phyloP scores from a whole-genome alignment of 2,888 invertebrate genomes.

The Cerceris rybyensis region DNA sequence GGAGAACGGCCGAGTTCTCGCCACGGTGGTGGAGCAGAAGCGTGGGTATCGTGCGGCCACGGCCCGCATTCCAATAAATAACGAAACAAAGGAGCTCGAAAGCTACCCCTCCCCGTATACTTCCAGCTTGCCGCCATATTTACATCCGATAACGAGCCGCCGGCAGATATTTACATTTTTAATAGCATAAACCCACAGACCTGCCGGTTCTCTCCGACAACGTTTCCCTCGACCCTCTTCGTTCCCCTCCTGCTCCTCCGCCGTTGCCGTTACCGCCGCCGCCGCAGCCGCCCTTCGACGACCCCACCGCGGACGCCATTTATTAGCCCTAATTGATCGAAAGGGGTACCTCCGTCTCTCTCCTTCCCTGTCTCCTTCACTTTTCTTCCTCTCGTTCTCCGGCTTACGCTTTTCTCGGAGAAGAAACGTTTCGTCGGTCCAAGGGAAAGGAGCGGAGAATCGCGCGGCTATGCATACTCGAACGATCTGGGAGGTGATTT shows the following conservation, averaged over 20 bases:
- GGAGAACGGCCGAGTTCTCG: slow-evolving; percentile 17
- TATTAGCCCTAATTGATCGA: slow-evolving; percentile 81
- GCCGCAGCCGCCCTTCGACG: slow-evolving; percentile 61
- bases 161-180: slow-evolving; percentile 81
- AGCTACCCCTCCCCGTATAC: slow-evolving; percentile 52
- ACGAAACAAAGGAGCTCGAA: slow-evolving; percentile 76
- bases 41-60: slow-evolving; percentile 58
- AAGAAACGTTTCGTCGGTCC: slow-evolving; percentile 63
- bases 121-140: slow-evolving; percentile 73
- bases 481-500: neutral
- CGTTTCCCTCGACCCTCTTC: slow-evolving; percentile 53
- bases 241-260: slow-evolving; percentile 46
- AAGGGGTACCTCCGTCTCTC: slow-evolving; percentile 64
- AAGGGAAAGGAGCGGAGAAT: neutral
- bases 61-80: slow-evolving; percentile 76
- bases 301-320: slow-evolving; percentile 73
- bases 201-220: slow-evolving; percentile 60
- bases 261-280: slow-evolving; percentile 66
- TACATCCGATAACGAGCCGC: slow-evolving; percentile 81
- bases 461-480: slow-evolving; percentile 11
- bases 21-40: slow-evolving; percentile 19
- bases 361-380: slow-evolving; percentile 11
- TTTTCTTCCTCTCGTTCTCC: slow-evolving; percentile 12
- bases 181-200: slow-evolving; percentile 79
- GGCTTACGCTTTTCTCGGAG: slow-evolving; percentile 57